Base-by-base conservation (phyloP, 2,888 invertebrate genomes). In the Leucozona laternaria region DNA sequence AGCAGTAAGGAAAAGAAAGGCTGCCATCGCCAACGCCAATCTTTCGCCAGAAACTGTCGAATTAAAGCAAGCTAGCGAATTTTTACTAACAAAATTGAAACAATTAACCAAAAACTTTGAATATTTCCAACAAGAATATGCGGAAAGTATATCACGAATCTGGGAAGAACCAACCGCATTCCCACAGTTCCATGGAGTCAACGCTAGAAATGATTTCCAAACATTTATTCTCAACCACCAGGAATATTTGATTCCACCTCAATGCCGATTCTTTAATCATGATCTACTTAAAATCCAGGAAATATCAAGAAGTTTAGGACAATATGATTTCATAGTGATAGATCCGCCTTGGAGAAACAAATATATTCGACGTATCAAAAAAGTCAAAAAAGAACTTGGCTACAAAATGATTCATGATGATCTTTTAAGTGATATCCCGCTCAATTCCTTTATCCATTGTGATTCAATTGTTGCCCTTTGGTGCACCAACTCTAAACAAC, bases 311-410 rank as follows among this genome's bases (percentile, higher is more conserved):
- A 90, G 95, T 50, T 75, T 89, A 25, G 92, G 93, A 76, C 93
- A 93, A 81, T 98, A 94, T 93, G 97, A 98, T 92, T 93, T 98
- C 71, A 94, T 99, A 68, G 93, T 98, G 20, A 93, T 98, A 88
- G 99, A 99, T 93, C 99, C 99, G 40, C 98, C 99, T 0, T 99
- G 99, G 99, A 95, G 96, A 94, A 99, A 99, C 91, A 98, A 98
- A 92, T 98, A 97, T 88, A 97, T 98, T 60, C 95, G 97, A 89
- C 94, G 99, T 85, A 94, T 96, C 90, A 96, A 95, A 90, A 93
- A 93, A 89, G 94, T 94, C 78, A 93, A 93, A 89, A 94, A 92
- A 70, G 94, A 95, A 81, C 93, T 95, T 88, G 95, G 95, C 94
- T 96, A 93, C 88, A 78, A 89, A 88, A 97, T 97, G 96, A 94